These are phyloP conservation scores for Muscidifurax raptorellus DNA, from an alignment of 1,140 invertebrate genomes.

Conservation along the genomic window DNA sequence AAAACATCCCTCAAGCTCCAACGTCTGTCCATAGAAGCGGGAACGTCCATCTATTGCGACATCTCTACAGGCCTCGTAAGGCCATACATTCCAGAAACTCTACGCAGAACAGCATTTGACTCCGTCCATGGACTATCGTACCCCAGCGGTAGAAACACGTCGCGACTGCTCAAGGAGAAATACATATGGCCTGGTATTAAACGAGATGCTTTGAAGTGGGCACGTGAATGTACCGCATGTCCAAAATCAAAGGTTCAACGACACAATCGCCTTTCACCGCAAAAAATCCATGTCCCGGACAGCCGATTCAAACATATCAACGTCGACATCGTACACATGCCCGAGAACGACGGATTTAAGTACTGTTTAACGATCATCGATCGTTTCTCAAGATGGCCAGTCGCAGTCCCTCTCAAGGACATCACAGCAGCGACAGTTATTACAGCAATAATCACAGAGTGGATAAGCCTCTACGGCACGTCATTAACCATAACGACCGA, in stretches of 20 bases:
- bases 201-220: slow-evolving; percentile 12
- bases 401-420: slow-evolving; percentile 57
- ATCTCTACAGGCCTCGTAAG: neutral
- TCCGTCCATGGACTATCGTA: slow-evolving; percentile 27
- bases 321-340: slow-evolving; percentile 31
- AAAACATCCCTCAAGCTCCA: slow-evolving; percentile 48
- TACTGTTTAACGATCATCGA: slow-evolving; percentile 59
- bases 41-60: neutral
- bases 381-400: slow-evolving; percentile 61
- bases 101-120: slow-evolving; percentile 25
- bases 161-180: slow-evolving; percentile 4
- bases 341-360: neutral
- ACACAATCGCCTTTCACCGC: neutral
- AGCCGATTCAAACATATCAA: slow-evolving; percentile 34
- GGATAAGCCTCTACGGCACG: slow-evolving; percentile 64
- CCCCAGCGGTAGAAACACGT: slow-evolving; percentile 13
- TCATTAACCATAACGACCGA: slow-evolving; percentile 60
- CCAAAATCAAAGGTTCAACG: slow-evolving; percentile 41
- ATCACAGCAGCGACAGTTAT: slow-evolving; percentile 65
- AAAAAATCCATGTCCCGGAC: slow-evolving; percentile 22
- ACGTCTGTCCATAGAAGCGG: slow-evolving; percentile 36
- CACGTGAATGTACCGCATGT: slow-evolving; percentile 7
- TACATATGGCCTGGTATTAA: slow-evolving; percentile 33
- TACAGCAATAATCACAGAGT: slow-evolving; percentile 56
- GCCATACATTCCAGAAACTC: slow-evolving; percentile 8